Evolutionary conservation across 2,797 vertebrate species (phyloP).

Genomic region (Choloepus didactylus): DNA sequence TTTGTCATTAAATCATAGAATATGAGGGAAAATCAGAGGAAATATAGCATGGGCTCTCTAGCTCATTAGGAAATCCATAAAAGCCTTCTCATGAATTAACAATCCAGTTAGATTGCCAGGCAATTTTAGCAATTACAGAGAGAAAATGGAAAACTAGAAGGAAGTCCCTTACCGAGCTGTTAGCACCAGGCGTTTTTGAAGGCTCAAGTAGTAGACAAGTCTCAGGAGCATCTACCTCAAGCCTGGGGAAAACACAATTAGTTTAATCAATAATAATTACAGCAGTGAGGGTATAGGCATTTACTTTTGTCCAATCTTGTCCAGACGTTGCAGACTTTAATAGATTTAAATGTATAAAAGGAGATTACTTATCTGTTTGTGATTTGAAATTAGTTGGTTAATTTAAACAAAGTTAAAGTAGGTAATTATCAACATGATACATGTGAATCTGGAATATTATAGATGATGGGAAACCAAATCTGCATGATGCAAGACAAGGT

Average conservation of each 20-base stretch:
- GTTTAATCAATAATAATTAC: constrained; percentile 39
- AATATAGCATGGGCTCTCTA: background rate
- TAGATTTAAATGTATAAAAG: background rate
- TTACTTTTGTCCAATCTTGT: background rate
- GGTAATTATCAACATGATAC: background rate
- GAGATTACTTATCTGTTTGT: constrained; percentile 13
- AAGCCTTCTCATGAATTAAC: background rate
- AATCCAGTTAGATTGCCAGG: background rate
- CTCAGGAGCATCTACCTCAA: background rate
- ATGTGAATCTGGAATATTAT: background rate
- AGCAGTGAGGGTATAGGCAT: background rate
- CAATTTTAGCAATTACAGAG: constrained; percentile 3
- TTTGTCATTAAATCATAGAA: constrained; percentile 49
- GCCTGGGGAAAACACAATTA: background rate
- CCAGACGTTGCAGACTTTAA: background rate
- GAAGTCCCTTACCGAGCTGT: background rate
- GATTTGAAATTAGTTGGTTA: constrained; percentile 44
- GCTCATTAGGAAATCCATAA: background rate
- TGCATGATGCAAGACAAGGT: background rate
- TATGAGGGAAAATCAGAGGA: background rate
- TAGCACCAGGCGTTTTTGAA: background rate
- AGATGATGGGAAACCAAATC: background rate
- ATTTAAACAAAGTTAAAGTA: constrained; percentile 3
- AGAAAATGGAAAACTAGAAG: background rate
- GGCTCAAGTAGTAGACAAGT: background rate